Evolutionary conservation across 2,113 vertebrate genomes (phyloP), one percentile per base, ranked within the genome.

Genomic region (Pollachius pollachius): DNA sequence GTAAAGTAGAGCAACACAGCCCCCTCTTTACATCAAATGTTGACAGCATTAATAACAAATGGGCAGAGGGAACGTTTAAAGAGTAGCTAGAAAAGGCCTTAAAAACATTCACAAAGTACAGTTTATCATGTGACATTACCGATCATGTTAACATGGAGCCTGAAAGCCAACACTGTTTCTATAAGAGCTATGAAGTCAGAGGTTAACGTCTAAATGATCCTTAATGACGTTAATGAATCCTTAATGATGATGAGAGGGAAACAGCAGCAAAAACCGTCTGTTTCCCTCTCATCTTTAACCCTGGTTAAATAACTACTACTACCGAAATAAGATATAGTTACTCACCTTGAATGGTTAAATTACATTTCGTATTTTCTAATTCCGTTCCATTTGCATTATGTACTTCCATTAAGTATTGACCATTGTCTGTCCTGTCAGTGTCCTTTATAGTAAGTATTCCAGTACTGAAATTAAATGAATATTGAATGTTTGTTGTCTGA

Each of bases 341-440:
- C 80, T 77, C 74, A 84, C 80, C 83, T 85, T 87, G 23, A 75
- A 81, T 56, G 7, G 4, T 62, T 57, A 89, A 25, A 12, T 72
- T 16, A 0, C 79, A 52, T 61, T 2, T 34, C 12, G 0, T 4
- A 0, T 0, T 0, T 0, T 0, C 3, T 17, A 4, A 0, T 0
- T 0, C 0, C 0, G 0, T 0, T 67, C 81, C 81, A 0, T 0
- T 0, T n/a, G 6, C 2, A 64, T 76, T 0, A 79, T 0, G 17
- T 0, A 2, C 23, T 1, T 0, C 0, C 13, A 85, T 12, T 5
- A 0, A 4, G 72, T 89, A 88, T 61, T 76, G 5, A 60, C 23
- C 73, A 21, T 2, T 23, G 62, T 90, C 84, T 64, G 0, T 72
- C 27, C 18, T 57, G 2, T 0, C 25, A 64, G 84, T 67, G 11